Evolutionary conservation across 2,113 vertebrate genomes (phyloP).

Genomic region (Paedocypris sp.): DNA sequence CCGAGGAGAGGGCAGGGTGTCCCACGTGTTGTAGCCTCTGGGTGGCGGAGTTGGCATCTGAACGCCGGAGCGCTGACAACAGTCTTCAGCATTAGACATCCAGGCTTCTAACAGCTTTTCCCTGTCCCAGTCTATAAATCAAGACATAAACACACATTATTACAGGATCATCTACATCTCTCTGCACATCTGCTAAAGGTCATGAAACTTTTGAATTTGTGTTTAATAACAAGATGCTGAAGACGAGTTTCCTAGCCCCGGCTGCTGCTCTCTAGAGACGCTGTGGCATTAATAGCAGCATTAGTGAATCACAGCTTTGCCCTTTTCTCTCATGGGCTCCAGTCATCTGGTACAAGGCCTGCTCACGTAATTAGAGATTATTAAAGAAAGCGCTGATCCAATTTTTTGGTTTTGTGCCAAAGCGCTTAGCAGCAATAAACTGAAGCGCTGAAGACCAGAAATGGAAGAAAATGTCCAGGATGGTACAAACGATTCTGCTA

Average conservation of each 20-base stretch:
- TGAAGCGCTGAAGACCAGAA: background rate
- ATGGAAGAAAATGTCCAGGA: background rate
- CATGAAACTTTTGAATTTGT: background rate
- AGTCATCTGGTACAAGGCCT: slow-evolving; percentile 23
- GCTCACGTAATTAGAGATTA: slow-evolving; percentile 25
- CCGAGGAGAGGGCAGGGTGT: slow-evolving; percentile 85
- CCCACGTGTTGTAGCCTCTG: slow-evolving; percentile 91
- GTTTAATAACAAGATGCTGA: slow-evolving; percentile 1
- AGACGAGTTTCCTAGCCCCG: background rate
- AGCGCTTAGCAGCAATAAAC: slow-evolving; percentile 5
- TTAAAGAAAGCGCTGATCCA: slow-evolving; percentile 23
- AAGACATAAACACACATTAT: background rate
- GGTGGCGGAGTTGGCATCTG: slow-evolving; percentile 94
- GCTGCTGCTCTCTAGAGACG: slow-evolving; percentile 13
- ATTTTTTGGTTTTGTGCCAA: slow-evolving; percentile 1
- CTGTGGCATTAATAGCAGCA: slow-evolving; percentile 19
- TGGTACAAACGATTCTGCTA: no score
- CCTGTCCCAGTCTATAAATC: slow-evolving; percentile 88
- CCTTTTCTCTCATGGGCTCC: slow-evolving; percentile 7
- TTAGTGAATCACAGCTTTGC: slow-evolving; percentile 12
- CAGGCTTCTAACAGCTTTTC: slow-evolving; percentile 96
- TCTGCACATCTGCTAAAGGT: no score
- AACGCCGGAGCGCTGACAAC: slow-evolving; percentile 93
- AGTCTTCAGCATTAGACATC: slow-evolving; percentile 89
- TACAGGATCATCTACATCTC: no score